These are phyloP conservation scores for Thermophis baileyi DNA, from an alignment of 2,113 vertebrate species.

Conservation along the genomic window DNA sequence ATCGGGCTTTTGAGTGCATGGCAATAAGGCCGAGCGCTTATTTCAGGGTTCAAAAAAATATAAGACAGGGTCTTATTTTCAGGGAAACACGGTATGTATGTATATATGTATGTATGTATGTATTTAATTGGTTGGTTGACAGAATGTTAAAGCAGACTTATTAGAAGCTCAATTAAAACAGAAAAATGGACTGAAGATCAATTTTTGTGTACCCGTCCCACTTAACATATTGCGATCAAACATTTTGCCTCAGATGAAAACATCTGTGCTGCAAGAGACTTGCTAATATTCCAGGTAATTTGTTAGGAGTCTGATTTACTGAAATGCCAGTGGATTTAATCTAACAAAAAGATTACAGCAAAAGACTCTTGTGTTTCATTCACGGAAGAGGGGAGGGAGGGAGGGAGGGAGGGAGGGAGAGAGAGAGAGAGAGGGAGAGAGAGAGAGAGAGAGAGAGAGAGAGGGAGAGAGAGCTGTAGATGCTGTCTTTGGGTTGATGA, in stretches of 20 bases:
- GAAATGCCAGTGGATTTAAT: constrained; percentile 39
- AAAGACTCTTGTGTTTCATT: constrained; percentile 28
- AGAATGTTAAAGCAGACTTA: constrained; percentile 10
- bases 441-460: neutral
- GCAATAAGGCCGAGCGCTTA: no score
- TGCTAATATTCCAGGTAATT: constrained; percentile 45
- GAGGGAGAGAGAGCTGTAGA: neutral
- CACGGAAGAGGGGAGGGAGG: neutral
- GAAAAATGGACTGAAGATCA: constrained; percentile 4
- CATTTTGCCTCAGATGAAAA: constrained; percentile 31
- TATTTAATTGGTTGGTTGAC: neutral
- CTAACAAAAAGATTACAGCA: constrained; percentile 38
- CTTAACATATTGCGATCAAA: constrained; percentile 10
- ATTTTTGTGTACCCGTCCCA: neutral
- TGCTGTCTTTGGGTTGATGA: constrained; percentile 2
- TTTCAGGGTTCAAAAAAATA: no score
- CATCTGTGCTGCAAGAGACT: constrained; percentile 9
- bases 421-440: neutral
- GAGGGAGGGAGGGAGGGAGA: neutral
- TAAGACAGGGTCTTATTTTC: no score
- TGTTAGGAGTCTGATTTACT: constrained; percentile 42
- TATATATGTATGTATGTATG: no score
- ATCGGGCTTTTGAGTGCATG: no score
- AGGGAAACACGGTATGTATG: no score
- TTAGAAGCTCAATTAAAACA: constrained; percentile 19